Evolutionary conservation across 2,888 invertebrate species (phyloP), one percentile per base, ranked within the genome.

Genomic region (Resseliella maxima): DNA sequence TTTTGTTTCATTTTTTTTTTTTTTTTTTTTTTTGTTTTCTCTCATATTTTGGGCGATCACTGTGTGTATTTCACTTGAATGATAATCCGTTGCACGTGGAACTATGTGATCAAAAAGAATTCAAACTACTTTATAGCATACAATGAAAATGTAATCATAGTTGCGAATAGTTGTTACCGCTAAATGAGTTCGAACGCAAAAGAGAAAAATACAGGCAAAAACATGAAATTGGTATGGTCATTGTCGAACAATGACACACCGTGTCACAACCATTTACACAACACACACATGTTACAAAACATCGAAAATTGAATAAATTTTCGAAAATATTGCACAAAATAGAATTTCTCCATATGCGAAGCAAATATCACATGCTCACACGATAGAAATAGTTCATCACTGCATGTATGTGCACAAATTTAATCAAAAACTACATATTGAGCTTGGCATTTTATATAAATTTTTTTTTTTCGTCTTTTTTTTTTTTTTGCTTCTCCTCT

Each of bases 241-340:
- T 59, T 59, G 59, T 59, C 59, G 59, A 50, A 50, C 59, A 59
- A 59, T 24, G 59, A 59, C n/a, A 59, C 27, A 59, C 27, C n/a
- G 24, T 59, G 59, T n/a, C 59, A 27, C n/a, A 59, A 59, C 12
- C n/a, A 24, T 59, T 12, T n/a, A 59, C 59, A 59, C n/a, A n/a
- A 59, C 59, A 24, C 59, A 59, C 59, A 59, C 59, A 59, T 59
- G 59, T 59, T 24, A 59, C 59, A 59, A 59, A 45, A 3, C 24
- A 6, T 59, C 27, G 59, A 59, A 59, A 59, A 59, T 59, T 59
- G 59, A 59, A 59, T 59, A 12, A 59, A 24, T 45, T 59, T 50
- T 50, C 50, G 50, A 18, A 18, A 50, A 59, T 59, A 59, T 59
- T 59, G 59, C 59, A 24, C 59, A 50, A 59, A 59, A 59, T 59